phyloP scores from a whole-genome alignment of 2,797 vertebrate species.

The Urocyon cinereoargenteus region DNA sequence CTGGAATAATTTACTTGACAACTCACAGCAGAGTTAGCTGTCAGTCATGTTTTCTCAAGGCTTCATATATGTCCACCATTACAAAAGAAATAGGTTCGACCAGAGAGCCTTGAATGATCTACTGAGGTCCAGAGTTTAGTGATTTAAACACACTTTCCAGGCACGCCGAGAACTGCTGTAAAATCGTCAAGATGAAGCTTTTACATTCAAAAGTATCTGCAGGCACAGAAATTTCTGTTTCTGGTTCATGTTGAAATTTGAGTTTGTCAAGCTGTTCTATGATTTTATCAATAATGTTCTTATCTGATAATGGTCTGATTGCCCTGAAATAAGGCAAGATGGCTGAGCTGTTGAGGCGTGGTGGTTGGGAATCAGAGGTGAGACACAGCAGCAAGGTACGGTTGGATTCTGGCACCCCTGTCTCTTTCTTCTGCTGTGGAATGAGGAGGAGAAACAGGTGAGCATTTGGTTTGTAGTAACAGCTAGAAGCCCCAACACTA shows the following conservation, averaged over 20 bases:
- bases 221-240: background rate
- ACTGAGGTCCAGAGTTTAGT: background rate
- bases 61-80: accelerated
- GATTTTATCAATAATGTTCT: accelerated
- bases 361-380: accelerated
- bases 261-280: background rate
- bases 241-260: accelerated
- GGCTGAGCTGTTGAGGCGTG: background rate
- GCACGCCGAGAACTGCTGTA: background rate
- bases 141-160: background rate
- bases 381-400: accelerated
- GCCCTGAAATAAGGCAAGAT: slow-evolving; percentile 25
- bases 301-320: accelerated
- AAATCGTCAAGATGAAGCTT: background rate
- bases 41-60: background rate
- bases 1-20: background rate
- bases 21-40: background rate
- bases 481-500: background rate
- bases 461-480: background rate
- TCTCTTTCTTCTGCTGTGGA: background rate
- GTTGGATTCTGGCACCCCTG: accelerated
- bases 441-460: background rate
- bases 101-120: background rate
- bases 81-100: background rate
- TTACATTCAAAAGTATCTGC: accelerated